phyloP scores from a whole-genome alignment of 2,797 vertebrate species.

The Botia kubotai region DNA sequence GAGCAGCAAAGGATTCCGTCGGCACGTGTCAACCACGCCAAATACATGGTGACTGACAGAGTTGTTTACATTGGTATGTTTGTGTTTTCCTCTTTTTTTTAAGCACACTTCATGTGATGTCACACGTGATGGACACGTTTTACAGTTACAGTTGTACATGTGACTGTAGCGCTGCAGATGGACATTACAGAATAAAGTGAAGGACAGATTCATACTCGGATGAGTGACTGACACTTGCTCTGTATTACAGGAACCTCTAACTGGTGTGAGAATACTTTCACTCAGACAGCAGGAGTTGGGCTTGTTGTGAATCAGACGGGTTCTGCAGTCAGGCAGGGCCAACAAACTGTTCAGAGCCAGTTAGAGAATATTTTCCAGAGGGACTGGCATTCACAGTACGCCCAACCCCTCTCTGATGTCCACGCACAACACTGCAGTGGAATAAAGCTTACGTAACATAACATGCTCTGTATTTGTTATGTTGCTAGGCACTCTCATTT shows the following conservation, averaged over 20 bases:
- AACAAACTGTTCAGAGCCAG: constrained; percentile 74
- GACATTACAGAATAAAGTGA: no score
- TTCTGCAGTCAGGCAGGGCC: constrained; percentile 51
- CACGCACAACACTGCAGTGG: constrained; percentile 60
- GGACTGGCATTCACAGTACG: constrained; percentile 75
- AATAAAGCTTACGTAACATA: constrained; percentile 27
- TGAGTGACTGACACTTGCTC: no score
- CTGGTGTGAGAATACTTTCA: constrained; percentile 84
- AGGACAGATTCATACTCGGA: no score
- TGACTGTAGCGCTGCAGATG: no score
- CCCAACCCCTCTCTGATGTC: constrained; percentile 56
- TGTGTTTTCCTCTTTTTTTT: not conserved
- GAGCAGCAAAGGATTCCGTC: constrained; percentile 76
- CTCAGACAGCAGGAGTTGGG: constrained; percentile 78
- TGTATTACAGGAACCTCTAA: constrained; percentile 81
- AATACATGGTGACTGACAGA: constrained; percentile 85
- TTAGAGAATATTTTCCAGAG: constrained; percentile 76
- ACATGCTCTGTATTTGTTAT: constrained; percentile 31
- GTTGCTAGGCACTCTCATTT: constrained; percentile 18
- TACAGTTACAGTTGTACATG: no score
- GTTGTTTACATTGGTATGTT: constrained; percentile 81
- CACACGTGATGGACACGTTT: not conserved
- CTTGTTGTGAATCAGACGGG: constrained; percentile 81
- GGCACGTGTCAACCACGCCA: constrained; percentile 82
- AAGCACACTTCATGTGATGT: not conserved